phyloP scores from a whole-genome alignment of 2,113 vertebrate genomes.

The Numida meleagris region DNA sequence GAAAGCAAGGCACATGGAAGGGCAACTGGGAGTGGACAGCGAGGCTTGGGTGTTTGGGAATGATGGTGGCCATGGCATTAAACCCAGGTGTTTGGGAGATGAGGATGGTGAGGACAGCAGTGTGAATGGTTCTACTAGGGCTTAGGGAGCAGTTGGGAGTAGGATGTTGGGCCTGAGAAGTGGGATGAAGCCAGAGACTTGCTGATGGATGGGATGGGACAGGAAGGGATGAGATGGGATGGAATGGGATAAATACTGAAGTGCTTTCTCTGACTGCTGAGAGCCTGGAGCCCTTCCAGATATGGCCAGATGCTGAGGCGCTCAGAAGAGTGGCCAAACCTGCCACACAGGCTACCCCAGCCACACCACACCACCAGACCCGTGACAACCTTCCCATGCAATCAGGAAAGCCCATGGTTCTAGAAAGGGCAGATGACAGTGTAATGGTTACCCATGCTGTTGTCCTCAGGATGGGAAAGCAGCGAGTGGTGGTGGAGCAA shows the following conservation, averaged over 20 bases:
- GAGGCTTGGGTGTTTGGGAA: not conserved
- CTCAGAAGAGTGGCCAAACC: not conserved
- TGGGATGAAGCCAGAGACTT: not conserved
- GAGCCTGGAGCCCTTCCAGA: not conserved
- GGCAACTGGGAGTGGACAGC: not conserved
- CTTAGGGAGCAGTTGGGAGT: not conserved
- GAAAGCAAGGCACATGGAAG: not conserved
- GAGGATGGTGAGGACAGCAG: not conserved
- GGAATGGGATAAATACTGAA: rapidly evolving
- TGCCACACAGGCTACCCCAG: not conserved
- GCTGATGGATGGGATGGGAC: rapidly evolving
- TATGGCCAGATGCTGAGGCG: not conserved
- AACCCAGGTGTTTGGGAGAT: not conserved
- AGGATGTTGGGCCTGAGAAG: not conserved
- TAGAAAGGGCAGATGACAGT: not conserved
- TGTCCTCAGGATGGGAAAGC: rapidly evolving
- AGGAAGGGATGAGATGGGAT: not conserved
- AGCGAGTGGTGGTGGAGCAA: not conserved
- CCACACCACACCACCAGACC: not conserved
- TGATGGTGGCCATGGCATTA: not conserved
- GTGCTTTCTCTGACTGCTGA: not conserved
- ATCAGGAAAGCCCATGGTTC: not conserved
- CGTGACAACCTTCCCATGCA: not conserved
- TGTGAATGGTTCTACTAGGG: not conserved
- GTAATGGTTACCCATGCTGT: not conserved